phyloP scores from a whole-genome alignment of 1,140 invertebrate species.

The Portunus trituberculatus region DNA sequence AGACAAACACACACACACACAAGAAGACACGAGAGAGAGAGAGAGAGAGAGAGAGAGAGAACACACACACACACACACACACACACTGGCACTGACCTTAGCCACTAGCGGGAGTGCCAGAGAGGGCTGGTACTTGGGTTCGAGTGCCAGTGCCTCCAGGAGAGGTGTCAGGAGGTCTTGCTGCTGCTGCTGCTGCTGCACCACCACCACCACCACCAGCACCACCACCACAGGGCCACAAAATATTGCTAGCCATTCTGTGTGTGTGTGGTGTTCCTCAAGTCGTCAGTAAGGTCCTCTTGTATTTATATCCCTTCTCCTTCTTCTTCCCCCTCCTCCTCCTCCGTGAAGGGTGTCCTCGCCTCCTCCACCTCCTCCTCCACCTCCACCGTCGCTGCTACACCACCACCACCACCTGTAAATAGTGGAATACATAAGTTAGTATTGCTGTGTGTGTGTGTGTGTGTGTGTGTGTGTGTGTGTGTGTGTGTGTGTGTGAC shows the following conservation, averaged over 20 bases:
- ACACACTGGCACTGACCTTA: constrained; percentile 78
- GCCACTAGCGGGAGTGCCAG: constrained; percentile 83
- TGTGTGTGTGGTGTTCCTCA: not conserved
- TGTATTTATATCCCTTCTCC: not conserved
- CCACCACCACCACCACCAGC: constrained; percentile 41
- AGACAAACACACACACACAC: constrained; percentile 12
- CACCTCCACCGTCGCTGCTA: not conserved
- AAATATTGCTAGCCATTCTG: constrained; percentile 45
- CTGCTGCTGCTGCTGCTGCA: not conserved
- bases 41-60: not conserved
- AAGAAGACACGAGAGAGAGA: constrained; percentile 14
- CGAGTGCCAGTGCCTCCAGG: constrained; percentile 86
- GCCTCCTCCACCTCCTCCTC: not conserved
- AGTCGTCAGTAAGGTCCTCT: too few relatives aligned
- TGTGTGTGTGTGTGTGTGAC: too few relatives aligned
- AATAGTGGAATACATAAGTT: not conserved
- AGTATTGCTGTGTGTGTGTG: too few relatives aligned
- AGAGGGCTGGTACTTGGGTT: constrained; percentile 86
- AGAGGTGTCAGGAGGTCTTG: constrained; percentile 83
- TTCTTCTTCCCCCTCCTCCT: not conserved
- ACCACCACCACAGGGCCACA: constrained; percentile 47
- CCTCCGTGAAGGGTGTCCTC: too few relatives aligned
- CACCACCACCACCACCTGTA: not conserved
- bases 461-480: too few relatives aligned
- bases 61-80: not conserved